Base-by-base conservation (phyloP, 2,113 vertebrate species). In the Archilochus colubris region DNA sequence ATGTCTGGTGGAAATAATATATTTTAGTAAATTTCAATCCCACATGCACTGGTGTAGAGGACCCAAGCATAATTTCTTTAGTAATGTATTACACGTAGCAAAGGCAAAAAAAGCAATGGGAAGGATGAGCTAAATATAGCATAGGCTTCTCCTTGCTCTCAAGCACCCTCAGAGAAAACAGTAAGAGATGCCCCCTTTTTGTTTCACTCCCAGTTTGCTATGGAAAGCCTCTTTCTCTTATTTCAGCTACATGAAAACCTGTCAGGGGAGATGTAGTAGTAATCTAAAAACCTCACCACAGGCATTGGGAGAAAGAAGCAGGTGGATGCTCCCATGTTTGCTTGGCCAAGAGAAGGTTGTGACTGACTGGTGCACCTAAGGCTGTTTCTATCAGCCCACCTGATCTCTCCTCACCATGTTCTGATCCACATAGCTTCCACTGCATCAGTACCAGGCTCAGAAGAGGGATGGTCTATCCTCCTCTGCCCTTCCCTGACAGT, bases 381-480 rank as follows among this genome's bases (percentile, higher is more conserved):
- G 31, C 15, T 13, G 0, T 3, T 69, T 25, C 53, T 4, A 18
- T 20, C 50, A 24, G 20, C 4, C 27, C 0, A 3, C 1, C 22
- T 10, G 2, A 22, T 1, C n/a, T 43, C 58, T 40, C 22, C 13
- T 44, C 57, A 10, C 10, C 44, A 43, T 59, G 3, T 53, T 24
- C 46, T 3, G 14, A 27, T 2, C 50, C 68, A 9, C 62, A 8
- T 43, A 15, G 54, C 40, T 27, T 4, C 4, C 1, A 4, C 67
- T 22, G 72, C 4, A 2, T 12, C 58, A 20, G 38, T 6, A 25
- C 14, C 55, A 21, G 27, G 19, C 44, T 8, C 36, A 9, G 54
- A 6, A 33, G 0, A 6, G 31, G 13, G 10, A 23, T 1, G 10
- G 61, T 30, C 46, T 5, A 25, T 0, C 9, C 10, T 4, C 38